These are phyloP conservation scores for Coregonus sp. DNA, from an alignment of 2,797 vertebrate species.

Conservation along the genomic window DNA sequence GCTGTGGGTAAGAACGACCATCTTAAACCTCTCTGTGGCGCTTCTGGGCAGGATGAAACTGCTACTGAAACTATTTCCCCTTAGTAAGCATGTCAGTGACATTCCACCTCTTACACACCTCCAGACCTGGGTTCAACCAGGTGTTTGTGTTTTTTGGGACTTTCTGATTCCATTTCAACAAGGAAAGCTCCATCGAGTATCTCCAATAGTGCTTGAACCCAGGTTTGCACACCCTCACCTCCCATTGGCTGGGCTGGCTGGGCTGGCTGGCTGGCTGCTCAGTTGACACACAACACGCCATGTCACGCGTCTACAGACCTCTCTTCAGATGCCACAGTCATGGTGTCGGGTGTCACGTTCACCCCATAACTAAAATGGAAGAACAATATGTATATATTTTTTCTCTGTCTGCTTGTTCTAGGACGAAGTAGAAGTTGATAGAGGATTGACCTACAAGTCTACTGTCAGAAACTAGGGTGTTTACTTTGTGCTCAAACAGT, in stretches of 20 bases:
- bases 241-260: constrained; percentile 32
- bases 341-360: constrained; percentile 34
- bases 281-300: constrained; percentile 1
- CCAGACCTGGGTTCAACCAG: neutral
- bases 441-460: neutral
- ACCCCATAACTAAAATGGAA: constrained; percentile 8
- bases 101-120: constrained; percentile 18
- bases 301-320: constrained; percentile 12
- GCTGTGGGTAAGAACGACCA: no score
- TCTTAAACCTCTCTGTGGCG: no score
- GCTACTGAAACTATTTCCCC: neutral
- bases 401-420: neutral
- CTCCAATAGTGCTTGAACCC: neutral
- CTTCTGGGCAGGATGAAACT: no score
- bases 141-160: neutral
- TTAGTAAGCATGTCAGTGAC: neutral
- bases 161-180: neutral
- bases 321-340: constrained; percentile 2
- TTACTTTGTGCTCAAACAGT: neutral
- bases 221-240: constrained; percentile 18
- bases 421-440: neutral
- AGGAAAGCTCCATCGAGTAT: neutral
- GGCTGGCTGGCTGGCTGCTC: neutral
- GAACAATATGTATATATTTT: neutral
- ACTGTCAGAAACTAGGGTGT: neutral